Base-by-base conservation (phyloP, 2,113 vertebrate species). In the Terrapene triunguis region DNA sequence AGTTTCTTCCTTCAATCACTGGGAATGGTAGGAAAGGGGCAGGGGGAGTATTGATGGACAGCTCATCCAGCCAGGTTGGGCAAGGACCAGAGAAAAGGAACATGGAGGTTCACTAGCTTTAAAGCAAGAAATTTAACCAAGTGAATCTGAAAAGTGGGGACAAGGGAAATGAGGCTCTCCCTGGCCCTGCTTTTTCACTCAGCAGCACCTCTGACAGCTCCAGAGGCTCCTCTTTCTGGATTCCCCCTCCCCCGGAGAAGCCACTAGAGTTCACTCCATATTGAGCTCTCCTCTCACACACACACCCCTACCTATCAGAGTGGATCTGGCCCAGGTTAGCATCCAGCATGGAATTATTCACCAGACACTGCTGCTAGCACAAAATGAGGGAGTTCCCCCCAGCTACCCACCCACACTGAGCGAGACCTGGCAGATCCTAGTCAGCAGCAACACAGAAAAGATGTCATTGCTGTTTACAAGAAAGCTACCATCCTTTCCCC, bases 41-140 rank as follows among this genome's bases (percentile, higher is more conserved):
- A 6, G 16, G 29, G 35, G 62, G 16, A 35, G 7, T 17, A 69
- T 69, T 9, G 35, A 53, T 29, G 82, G 22, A 35, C 0, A 3
- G 10, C 6, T 47, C 69, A 80, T 47, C n/a, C 69, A 5, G 8
- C 27, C 12, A 48, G 48, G 8, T 22, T 17, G 3, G 4, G 6
- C 12, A 1, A 2, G n/a, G 7, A 80, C 4, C 3, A 3, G 27
- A 10, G 78, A 12, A n/a, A 0, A 0, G 35, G 57, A 87, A 19
- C 5, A 19, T 72, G 48, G 1, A 21, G 53, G 6, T 32, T 29
- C 22, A 44, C 35, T 2, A 42, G 57, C 47, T 6, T 38, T 22
- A 38, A 0, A 0, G 21, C 8, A 8, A 88, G 59, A 85, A 81
- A 47, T 9, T 8, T 0, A 0, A 13, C 50, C 0, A 29, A 57